A percentile compares a stretch with the other conserved stretches of the same genome.
Conservation (phyloP, 35 echinoderm and acorn worm species). For the Apostichopus californicus region DNA sequence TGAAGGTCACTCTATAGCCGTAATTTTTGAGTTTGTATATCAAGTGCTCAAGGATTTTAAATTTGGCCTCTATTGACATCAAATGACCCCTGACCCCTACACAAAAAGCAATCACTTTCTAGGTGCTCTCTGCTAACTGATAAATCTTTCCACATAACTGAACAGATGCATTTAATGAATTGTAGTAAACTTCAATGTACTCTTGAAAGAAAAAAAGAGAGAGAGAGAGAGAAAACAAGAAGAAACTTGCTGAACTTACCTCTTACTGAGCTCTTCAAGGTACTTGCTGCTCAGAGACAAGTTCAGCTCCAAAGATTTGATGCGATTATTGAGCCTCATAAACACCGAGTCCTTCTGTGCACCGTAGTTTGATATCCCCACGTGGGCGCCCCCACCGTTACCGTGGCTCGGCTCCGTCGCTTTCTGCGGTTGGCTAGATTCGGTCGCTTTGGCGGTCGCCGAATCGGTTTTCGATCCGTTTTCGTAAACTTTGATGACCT, state of each 20-base stretch:
- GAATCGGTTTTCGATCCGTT: conserved; percentile 1
- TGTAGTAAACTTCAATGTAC: too few species aligned
- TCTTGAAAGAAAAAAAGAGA: not conserved
- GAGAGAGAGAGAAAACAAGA: not conserved
- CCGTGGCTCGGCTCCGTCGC: not conserved
- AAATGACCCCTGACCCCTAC: too few species aligned
- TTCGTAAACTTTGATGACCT: conserved; percentile 6
- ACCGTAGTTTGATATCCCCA: conserved; percentile 18
- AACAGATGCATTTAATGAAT: too few species aligned
- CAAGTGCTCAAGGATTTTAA: too few species aligned
- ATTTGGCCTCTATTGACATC: too few species aligned
- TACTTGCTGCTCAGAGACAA: conserved; percentile 92
- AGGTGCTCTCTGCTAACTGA: too few species aligned
- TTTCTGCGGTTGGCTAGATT: not conserved
- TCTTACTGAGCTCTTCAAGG: conserved; percentile 94
- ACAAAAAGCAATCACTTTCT: too few species aligned
- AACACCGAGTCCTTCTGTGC: conserved; percentile 90
- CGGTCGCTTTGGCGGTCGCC: conserved; percentile 8
- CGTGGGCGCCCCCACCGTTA: not conserved
- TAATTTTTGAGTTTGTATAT: too few species aligned
- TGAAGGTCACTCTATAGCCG: too few species aligned
- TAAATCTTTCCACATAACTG: too few species aligned
- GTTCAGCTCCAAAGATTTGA: conserved; percentile 92
- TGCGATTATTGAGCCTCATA: conserved; percentile 99
- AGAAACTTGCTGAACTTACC: conserved; percentile 41